Percentiles rank a stretch among this genome's conserved stretches.
phyloP scores from a whole-genome alignment of 2,797 vertebrate species.

The Syngnathus acus region DNA sequence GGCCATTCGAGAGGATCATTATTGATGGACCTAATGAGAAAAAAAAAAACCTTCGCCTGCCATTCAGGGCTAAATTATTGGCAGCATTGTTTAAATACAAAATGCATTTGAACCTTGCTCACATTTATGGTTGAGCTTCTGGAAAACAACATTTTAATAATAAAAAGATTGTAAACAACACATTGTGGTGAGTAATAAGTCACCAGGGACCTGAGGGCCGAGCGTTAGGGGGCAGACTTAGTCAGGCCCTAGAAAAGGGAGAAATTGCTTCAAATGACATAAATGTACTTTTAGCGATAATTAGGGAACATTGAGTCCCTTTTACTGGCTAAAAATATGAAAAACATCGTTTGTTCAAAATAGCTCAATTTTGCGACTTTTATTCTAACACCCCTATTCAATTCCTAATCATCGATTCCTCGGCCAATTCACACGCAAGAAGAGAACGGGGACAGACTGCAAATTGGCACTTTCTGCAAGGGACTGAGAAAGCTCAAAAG shows the following conservation, averaged over 20 bases:
- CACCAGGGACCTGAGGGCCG: no score
- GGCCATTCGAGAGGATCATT: conserved; percentile 8
- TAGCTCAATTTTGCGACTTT: background rate
- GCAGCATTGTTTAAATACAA: background rate
- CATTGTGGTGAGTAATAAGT: no score
- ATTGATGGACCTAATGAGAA: conserved; percentile 22
- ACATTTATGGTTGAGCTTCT: background rate
- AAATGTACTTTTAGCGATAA: background rate
- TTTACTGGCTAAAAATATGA: background rate
- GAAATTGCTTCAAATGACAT: background rate
- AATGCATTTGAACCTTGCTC: background rate
- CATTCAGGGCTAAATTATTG: conserved; percentile 11
- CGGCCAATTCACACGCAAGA: background rate
- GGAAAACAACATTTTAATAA: background rate
- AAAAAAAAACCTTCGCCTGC: conserved; percentile 2
- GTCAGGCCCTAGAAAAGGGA: background rate
- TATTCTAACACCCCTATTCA: background rate
- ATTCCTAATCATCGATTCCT: background rate
- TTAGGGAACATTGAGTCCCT: background rate
- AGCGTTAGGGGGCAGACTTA: background rate
- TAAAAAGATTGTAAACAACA: background rate
- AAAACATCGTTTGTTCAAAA: no score
- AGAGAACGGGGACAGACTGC: background rate
- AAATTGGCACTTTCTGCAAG: background rate
- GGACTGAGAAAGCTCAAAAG: background rate